These are phyloP conservation scores for Alethe diademata DNA, from an alignment of 2,113 vertebrate species.

Conservation along the genomic window DNA sequence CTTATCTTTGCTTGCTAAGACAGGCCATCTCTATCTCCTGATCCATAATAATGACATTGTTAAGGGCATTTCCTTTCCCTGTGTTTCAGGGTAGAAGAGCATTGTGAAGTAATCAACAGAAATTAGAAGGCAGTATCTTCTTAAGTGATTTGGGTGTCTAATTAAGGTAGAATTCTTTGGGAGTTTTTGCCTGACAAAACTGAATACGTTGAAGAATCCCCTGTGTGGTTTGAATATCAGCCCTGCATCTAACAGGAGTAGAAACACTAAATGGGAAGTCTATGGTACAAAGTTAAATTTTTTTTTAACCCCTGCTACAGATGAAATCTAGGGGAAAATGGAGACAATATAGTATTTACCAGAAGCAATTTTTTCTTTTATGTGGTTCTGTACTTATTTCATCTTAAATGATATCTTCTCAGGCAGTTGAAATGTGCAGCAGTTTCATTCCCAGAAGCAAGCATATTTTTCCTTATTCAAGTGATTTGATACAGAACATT, in stretches of 20 bases:
- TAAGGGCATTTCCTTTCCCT: not conserved
- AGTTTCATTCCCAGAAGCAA: slow-evolving; percentile 33
- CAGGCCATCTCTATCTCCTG: not conserved
- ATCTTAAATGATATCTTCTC: not conserved
- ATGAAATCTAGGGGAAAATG: not conserved
- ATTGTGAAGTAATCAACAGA: not conserved
- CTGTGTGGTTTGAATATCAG: not conserved
- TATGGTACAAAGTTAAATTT: not conserved
- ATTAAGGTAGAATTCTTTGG: not conserved
- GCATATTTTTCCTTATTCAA: not conserved
- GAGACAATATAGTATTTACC: not conserved
- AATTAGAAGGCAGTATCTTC: not conserved
- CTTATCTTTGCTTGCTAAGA: not conserved
- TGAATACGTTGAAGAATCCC: not conserved
- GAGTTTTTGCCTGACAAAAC: not conserved
- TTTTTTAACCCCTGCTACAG: not conserved
- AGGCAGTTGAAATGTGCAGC: not conserved
- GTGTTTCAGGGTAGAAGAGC: not conserved
- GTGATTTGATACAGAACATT: not conserved
- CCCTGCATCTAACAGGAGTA: not conserved
- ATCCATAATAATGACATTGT: not conserved
- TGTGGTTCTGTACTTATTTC: not conserved
- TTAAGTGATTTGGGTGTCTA: not conserved
- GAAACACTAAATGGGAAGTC: not conserved
- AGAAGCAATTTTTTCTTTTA: not conserved